Evolutionary conservation across 2,888 invertebrate genomes (phyloP), one percentile per base, ranked within the genome.

Genomic region (Sphecodes monilicornis): DNA sequence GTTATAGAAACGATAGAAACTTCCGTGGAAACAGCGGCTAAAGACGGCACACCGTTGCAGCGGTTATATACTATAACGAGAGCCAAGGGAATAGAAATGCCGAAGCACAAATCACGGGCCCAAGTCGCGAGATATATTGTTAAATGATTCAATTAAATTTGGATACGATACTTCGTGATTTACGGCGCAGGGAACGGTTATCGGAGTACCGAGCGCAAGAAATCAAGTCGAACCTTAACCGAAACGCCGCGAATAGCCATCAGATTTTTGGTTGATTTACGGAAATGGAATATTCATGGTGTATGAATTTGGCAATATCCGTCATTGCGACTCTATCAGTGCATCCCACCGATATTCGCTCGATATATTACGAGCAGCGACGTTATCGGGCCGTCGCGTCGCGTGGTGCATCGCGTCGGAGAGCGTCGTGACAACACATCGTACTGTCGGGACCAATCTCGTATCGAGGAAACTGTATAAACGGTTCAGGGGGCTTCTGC

Each of bases 281-380:
- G 87, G 39, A 70, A 87, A 85, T 84, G 84, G 87, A 90, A 91
- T 91, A 92, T 92, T 91, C 91, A 91, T 87, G 91, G 81, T 75
- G 82, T 86, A 91, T 88, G 90, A 92, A 92, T 92, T 92, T 91
- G 91, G 90, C 91, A 92, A 92, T 92, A 91, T 92, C 91, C 92
- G 91, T 91, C 89, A 86, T 78, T 86, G 80, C 36, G 74, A 64
- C 82, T 90, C 87, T 89, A 91, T 91, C 90, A 76, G 73, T 77
- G 71, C 73, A 26, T 60, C 66, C 69, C 83, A 77, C 69, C 68
- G 71, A 84, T 87, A 85, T 87, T 80, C 77, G 54, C 57, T 26
- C 84, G 68, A 85, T 88, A 78, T 39, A 82, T 84, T 81, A 78
- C 82, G 36, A 72, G 70, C 64, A 74, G 68, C 69, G 80, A 86